A percentile compares a stretch with the other conserved stretches of the same genome.
Evolutionary conservation across 2,888 invertebrate genomes (phyloP).

Genomic region (Eurois occulta): DNA sequence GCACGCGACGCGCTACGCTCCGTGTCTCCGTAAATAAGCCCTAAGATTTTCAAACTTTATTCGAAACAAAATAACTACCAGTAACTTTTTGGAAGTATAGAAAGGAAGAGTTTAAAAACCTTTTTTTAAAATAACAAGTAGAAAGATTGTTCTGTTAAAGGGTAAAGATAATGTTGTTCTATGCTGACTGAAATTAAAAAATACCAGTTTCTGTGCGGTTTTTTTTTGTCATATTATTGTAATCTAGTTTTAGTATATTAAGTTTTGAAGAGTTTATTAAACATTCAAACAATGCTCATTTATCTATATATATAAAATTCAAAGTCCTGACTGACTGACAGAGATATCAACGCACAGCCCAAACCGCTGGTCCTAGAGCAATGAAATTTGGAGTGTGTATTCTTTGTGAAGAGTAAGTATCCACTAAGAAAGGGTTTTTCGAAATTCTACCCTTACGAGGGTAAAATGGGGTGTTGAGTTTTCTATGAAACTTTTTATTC

Average conservation of each 20-base stretch:
- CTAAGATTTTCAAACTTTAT: neutral
- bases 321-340: too few species aligned
- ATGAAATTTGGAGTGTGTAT: too few species aligned
- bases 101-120: neutral
- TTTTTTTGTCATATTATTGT: neutral
- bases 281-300: neutral
- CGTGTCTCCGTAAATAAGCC: neutral
- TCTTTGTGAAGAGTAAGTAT: too few species aligned
- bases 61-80: neutral
- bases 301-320: too few species aligned
- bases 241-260: neutral
- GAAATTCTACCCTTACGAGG: too few species aligned
- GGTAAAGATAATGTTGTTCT: neutral
- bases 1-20: too few species aligned
- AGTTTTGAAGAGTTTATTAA: neutral
- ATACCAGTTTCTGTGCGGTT: too few species aligned
- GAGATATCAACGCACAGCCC: too few species aligned
- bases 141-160: neutral
- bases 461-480: too few species aligned
- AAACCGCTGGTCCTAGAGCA: too few species aligned
- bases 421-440: too few species aligned
- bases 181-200: neutral
- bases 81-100: neutral
- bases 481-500: too few species aligned
- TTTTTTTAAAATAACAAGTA: neutral